These are phyloP conservation scores for Rhabdophis nuchalis DNA, from an alignment of 2,797 vertebrate genomes.

Conservation along the genomic window DNA sequence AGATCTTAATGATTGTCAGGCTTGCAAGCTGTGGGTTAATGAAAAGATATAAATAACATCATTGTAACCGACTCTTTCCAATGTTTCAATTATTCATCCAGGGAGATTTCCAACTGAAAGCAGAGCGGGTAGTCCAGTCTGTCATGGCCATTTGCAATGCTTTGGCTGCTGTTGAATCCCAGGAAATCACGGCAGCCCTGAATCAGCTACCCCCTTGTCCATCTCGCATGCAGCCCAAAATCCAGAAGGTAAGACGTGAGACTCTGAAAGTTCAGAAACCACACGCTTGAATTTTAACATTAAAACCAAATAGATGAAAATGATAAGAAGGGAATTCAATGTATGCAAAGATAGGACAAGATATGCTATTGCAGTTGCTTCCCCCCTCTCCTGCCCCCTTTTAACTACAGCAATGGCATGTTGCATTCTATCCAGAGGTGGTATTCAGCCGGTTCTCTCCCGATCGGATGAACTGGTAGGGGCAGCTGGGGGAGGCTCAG, in stretches of 20 bases:
- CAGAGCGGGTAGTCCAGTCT: slow-evolving; percentile 90
- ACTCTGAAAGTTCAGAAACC: neutral
- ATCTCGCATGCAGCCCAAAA: slow-evolving; percentile 88
- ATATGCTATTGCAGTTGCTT: neutral
- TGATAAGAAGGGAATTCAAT: neutral
- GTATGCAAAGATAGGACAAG: neutral
- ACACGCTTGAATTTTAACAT: neutral
- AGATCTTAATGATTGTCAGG: neutral
- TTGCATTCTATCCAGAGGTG: neutral
- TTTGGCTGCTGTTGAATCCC: slow-evolving; percentile 86
- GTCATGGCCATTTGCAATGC: slow-evolving; percentile 92
- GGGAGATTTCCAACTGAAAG: slow-evolving; percentile 81
- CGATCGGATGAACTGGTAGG: too few relatives aligned
- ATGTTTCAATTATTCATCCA: slow-evolving; percentile 37
- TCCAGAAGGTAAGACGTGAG: slow-evolving; percentile 79
- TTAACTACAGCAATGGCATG: neutral
- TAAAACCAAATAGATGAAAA: neutral
- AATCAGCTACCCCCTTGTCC: slow-evolving; percentile 91
- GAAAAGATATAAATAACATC: neutral
- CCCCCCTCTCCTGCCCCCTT: neutral
- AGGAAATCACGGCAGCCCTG: slow-evolving; percentile 86
- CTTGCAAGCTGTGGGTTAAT: neutral
- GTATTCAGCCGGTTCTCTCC: too few relatives aligned
- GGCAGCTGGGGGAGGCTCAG: too few relatives aligned
- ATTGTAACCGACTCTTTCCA: neutral